Evolutionary conservation across 35 echinoderm and acorn worm genomes (phyloP).

Genomic region (Eucidaris tribuloides): DNA sequence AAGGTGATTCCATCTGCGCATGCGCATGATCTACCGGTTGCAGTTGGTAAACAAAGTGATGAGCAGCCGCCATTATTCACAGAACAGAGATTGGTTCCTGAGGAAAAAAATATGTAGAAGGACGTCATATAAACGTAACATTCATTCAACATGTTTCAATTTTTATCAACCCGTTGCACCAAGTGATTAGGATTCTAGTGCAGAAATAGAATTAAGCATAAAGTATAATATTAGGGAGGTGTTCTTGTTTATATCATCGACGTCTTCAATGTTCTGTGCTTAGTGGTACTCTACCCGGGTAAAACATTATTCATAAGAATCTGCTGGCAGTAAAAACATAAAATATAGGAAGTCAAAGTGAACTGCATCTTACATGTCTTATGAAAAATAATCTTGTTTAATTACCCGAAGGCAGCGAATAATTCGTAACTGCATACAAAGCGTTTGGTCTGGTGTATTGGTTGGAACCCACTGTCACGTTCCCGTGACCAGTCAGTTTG

Average conservation of each 20-base stretch:
- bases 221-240: too few relatives aligned
- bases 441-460: slow-evolving; percentile 32
- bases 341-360: slow-evolving; percentile 85
- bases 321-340: too few relatives aligned
- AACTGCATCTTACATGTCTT: slow-evolving; percentile 73
- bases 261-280: too few relatives aligned
- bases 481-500: not conserved
- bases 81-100: slow-evolving; percentile 54
- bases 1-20: slow-evolving; percentile 59
- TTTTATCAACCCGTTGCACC: too few relatives aligned
- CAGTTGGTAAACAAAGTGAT: slow-evolving; percentile 67
- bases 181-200: too few relatives aligned
- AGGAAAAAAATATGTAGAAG: too few relatives aligned
- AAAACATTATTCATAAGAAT: too few relatives aligned
- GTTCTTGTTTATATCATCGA: too few relatives aligned
- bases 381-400: slow-evolving; percentile 38
- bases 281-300: too few relatives aligned
- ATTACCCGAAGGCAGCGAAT: not conserved
- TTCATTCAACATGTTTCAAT: too few relatives aligned
- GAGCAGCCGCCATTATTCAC: slow-evolving; percentile 78
- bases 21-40: slow-evolving; percentile 47
- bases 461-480: not conserved
- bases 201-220: too few relatives aligned
- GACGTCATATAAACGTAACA: too few relatives aligned
- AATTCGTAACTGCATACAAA: not conserved